These are phyloP conservation scores for Trochalopteron elliotii DNA, from an alignment of 2,113 vertebrate genomes.

Conservation along the genomic window DNA sequence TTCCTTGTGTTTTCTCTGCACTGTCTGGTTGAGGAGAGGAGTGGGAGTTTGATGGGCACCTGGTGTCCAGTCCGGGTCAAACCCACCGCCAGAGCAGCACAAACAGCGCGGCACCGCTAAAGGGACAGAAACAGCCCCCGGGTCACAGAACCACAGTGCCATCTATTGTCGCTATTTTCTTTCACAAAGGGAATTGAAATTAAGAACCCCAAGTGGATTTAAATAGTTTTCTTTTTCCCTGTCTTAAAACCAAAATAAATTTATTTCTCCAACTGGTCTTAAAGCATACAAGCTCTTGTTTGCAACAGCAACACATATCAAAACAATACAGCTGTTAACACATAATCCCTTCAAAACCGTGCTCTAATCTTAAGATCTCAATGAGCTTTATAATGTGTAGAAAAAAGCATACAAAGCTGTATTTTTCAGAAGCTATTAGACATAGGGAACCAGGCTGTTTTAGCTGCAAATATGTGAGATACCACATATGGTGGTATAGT, in stretches of 20 bases:
- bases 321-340: slow-evolving; percentile 8
- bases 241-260: slow-evolving; percentile 7
- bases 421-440: neutral
- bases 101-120: neutral
- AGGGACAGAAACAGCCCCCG: neutral
- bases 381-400: neutral
- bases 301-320: neutral
- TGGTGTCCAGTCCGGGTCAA: neutral
- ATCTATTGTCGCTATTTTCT: slow-evolving; percentile 41
- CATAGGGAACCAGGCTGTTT: neutral
- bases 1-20: neutral
- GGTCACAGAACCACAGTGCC: slow-evolving; percentile 47
- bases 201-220: neutral
- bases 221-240: neutral
- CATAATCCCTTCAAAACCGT: neutral
- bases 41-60: neutral
- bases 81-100: neutral
- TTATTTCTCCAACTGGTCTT: neutral
- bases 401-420: neutral
- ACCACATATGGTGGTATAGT: neutral
- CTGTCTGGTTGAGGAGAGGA: neutral
- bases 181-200: neutral
- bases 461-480: neutral
- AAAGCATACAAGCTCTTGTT: neutral
- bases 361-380: neutral